Evolutionary conservation across 1,140 invertebrate genomes (phyloP), one percentile per base, ranked within the genome.

Genomic region (Platorchestia sp.): DNA sequence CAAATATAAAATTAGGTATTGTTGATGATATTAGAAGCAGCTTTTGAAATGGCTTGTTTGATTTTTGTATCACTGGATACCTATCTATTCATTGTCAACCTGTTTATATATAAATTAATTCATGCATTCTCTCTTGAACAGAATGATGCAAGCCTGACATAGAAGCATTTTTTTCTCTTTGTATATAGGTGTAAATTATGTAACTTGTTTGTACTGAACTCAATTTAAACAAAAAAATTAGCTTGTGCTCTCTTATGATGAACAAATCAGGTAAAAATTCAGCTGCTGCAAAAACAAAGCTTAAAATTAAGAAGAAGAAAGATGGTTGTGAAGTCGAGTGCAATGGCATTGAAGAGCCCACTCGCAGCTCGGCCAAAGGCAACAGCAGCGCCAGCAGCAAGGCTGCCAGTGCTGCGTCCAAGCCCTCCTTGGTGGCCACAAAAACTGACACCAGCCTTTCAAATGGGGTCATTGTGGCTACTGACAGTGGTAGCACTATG

Each of bases 121-220:
- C 6, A 51, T 51, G 47, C 19, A 51, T 51, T 51, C 7, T 86
- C 41, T 86, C 36, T 86, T 40, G 5, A n/a, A 86, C 87, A 89
- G 87, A 43, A 89, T 89, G 87, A 89, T 89, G 87, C n/a, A 43
- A 89, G 87, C 87, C 87, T 89, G 43, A 44, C 43, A 44, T 89
- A 89, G 43, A 43, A 89, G 87, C 87, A 89, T 42, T 0, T 42
- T 41, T 42, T 89, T 89, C n/a, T 19, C 41, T 42, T 45, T 93
- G 91, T 93, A 93, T 93, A 93, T 93, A 93, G 91, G 91, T 93
- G 91, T 93, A 93, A 93, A 93, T 93, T 93, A 45, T 93, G 91
- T 93, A 47, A 93, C 40, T 93, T 93, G 6, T 93, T 93, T 93
- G 43, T 93, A 93, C n/a, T 93, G 91, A 93, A 93, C 0, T 93